Evolutionary conservation across 2,797 vertebrate species (phyloP).

Genomic region (Melanotaenia pygmaea): DNA sequence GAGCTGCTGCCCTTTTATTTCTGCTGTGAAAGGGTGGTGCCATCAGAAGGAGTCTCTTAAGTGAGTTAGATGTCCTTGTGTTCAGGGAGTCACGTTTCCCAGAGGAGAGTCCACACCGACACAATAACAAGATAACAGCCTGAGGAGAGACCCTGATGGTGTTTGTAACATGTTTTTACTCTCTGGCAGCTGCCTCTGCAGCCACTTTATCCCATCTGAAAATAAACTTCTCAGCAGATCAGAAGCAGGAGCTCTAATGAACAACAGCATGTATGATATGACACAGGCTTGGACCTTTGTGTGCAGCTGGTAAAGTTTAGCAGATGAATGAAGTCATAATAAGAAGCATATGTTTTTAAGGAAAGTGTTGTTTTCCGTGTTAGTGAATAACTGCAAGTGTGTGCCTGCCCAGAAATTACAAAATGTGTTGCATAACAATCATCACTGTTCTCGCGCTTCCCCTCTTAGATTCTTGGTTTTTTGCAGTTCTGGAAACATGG

Average conservation of each 20-base stretch:
- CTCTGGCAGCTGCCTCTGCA: conserved; percentile 36
- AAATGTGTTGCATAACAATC: neutral
- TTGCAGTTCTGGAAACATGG: conserved; percentile 62
- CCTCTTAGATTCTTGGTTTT: conserved; percentile 18
- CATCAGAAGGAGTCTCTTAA: conserved; percentile 46
- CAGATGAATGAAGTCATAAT: rapidly evolving
- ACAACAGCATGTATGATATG: conserved; percentile 5
- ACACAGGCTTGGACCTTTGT: neutral
- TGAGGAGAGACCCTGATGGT: conserved; percentile 51
- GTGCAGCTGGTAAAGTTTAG: neutral
- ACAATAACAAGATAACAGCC: conserved; percentile 80
- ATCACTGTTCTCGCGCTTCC: neutral
- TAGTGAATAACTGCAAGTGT: neutral
- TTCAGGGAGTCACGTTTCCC: conserved; percentile 46
- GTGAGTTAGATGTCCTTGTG: conserved; percentile 54
- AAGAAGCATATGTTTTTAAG: neutral
- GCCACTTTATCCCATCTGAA: conserved; percentile 36
- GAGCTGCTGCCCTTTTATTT: conserved; percentile 62
- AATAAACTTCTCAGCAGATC: conserved; percentile 25
- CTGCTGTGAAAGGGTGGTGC: conserved; percentile 53
- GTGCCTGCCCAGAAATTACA: neutral
- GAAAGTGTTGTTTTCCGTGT: neutral
- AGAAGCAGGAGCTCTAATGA: conserved; percentile 28
- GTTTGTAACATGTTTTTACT: conserved; percentile 71
- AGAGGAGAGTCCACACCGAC: conserved; percentile 50